Conservation (phyloP, 2,797 vertebrate species). For the Pteronotus mesoamericanus region DNA sequence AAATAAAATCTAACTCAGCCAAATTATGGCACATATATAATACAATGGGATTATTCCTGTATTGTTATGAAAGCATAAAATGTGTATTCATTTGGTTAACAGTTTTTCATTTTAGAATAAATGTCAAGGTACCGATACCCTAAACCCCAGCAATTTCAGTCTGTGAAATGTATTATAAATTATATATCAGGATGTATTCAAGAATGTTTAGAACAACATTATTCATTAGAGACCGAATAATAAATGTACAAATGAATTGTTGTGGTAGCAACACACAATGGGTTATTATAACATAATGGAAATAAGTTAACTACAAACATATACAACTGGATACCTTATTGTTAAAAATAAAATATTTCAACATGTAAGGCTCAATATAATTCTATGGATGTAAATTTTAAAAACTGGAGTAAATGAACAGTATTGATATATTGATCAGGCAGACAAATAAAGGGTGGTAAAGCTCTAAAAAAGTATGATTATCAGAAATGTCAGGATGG, state of each 20-base stretch:
- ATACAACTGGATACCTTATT: background rate
- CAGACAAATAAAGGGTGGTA: fast-evolving
- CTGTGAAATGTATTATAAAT: background rate
- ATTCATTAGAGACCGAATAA: background rate
- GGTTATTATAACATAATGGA: background rate
- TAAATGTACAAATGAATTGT: background rate
- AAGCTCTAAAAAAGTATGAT: background rate
- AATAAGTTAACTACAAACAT: background rate
- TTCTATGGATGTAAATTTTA: background rate
- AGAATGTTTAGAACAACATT: background rate
- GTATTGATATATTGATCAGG: background rate
- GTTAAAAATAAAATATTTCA: background rate
- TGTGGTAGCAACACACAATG: background rate
- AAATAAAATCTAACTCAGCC: background rate
- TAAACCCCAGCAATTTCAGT: background rate
- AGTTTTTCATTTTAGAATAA: background rate
- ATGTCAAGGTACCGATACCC: background rate
- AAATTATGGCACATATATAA: background rate
- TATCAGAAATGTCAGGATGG: background rate
- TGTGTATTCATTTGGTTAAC: background rate
- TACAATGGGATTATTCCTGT: background rate
- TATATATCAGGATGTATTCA: background rate
- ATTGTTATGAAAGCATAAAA: background rate
- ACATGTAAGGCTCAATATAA: background rate
- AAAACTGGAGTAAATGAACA: background rate